phyloP scores from a whole-genome alignment of 2,797 vertebrate species.

The Bradypus variegatus region DNA sequence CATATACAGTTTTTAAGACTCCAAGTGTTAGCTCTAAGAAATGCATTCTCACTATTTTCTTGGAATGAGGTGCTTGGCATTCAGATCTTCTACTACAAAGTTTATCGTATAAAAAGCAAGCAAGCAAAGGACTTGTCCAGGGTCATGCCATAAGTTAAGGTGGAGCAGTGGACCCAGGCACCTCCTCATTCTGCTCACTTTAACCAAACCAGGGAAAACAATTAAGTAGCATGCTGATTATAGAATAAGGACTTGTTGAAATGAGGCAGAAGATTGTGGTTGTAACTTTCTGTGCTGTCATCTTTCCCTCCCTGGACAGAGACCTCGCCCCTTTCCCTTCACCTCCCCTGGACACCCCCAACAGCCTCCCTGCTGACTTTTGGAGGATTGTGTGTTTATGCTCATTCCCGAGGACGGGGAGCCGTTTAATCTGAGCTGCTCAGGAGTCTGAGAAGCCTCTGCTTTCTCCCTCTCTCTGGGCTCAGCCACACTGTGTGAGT shows the following conservation, averaged over 20 bases:
- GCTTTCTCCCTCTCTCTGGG: not conserved
- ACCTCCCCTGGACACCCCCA: no score
- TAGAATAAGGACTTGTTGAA: not conserved
- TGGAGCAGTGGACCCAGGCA: not conserved
- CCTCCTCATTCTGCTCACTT: not conserved
- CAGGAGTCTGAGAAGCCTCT: not conserved
- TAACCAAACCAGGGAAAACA: not conserved
- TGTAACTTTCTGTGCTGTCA: not conserved
- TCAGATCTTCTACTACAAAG: not conserved
- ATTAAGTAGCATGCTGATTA: not conserved
- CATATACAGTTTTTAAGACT: not conserved
- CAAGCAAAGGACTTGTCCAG: not conserved
- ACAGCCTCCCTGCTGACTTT: accelerated
- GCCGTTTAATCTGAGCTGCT: not conserved
- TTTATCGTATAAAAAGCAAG: not conserved
- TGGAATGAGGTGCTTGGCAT: not conserved
- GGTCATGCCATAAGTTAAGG: no score
- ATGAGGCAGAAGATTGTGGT: not conserved
- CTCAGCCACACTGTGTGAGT: not conserved
- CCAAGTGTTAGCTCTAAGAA: not conserved
- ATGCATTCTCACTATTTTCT: not conserved
- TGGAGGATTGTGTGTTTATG: not conserved
- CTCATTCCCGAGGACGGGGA: no score
- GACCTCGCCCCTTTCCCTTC: accelerated
- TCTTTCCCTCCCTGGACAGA: not conserved